These are phyloP conservation scores for Drosophila borealis DNA, from an alignment of 2,888 invertebrate genomes.

Conservation along the genomic window DNA sequence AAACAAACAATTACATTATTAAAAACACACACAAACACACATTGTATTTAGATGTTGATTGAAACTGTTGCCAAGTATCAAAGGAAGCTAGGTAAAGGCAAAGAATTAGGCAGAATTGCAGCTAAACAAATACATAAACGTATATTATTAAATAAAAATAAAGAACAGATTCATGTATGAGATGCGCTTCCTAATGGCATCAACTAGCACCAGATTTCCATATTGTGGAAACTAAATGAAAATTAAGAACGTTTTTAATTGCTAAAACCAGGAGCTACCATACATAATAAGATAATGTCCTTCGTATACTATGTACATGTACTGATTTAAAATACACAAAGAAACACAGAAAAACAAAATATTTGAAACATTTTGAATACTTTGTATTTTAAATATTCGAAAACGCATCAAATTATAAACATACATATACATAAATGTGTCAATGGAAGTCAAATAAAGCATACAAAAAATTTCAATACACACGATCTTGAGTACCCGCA, in stretches of 20 bases:
- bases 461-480: conserved; percentile 37
- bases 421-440: conserved; percentile 79
- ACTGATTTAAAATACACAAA: conserved; percentile 67
- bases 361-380: conserved; percentile 66
- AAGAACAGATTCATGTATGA: conserved; percentile 21
- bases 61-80: conserved; percentile 17
- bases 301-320: conserved; percentile 77
- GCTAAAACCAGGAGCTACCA: conserved; percentile 70
- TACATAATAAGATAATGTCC: conserved; percentile 74
- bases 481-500: conserved; percentile 23
- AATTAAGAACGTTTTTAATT: conserved; percentile 55
- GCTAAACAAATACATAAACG: conserved; percentile 22
- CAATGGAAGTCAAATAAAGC: conserved; percentile 80
- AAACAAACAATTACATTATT: conserved; percentile 26
- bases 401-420: conserved; percentile 41
- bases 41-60: conserved; percentile 57
- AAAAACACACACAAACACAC: conserved; percentile 5
- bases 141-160: conserved; percentile 3
- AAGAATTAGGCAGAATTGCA: conserved; percentile 29
- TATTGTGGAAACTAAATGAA: conserved; percentile 22
- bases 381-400: conserved; percentile 73
- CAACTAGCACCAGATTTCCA: conserved; percentile 17
- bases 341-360: conserved; percentile 39
- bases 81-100: conserved; percentile 19
- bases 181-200: conserved; percentile 44